Percentiles rank a stretch among this genome's conserved stretches.
Evolutionary conservation across 2,888 invertebrate genomes (phyloP).

Genomic region (Melanotus villosus): DNA sequence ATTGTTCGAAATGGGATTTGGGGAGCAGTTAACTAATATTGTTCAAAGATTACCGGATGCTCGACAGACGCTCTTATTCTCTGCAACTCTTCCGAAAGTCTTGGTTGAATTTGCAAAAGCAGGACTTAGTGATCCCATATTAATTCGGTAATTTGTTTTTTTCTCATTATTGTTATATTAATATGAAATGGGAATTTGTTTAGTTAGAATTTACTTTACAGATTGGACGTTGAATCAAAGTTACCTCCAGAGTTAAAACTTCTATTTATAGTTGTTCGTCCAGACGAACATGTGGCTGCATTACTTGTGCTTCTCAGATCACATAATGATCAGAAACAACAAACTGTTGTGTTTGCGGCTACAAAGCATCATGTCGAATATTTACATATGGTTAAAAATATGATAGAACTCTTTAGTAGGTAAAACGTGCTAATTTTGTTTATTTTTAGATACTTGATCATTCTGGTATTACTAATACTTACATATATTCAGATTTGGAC

Average conservation of each 20-base stretch:
- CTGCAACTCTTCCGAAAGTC: constrained; percentile 96
- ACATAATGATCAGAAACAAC: constrained; percentile 79
- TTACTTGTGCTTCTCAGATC: constrained; percentile 86
- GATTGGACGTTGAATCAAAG: constrained; percentile 96
- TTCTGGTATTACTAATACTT: constrained; percentile 87
- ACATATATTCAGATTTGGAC: constrained; percentile 95
- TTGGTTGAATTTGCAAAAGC: constrained; percentile 97
- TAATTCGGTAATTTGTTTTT: constrained; percentile 73
- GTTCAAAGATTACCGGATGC: constrained; percentile 83
- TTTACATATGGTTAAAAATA: constrained; percentile 82
- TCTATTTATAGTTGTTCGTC: constrained; percentile 86
- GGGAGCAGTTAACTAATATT: constrained; percentile 90
- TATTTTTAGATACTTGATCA: constrained; percentile 77
- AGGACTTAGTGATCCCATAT: constrained; percentile 89
- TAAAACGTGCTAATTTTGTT: no score
- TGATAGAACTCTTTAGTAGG: background rate
- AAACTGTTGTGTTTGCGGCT: constrained; percentile 96
- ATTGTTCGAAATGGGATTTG: constrained; percentile 98
- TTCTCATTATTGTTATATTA: no score
- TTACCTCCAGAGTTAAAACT: constrained; percentile 90
- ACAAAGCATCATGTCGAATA: constrained; percentile 99
- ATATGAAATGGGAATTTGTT: no score
- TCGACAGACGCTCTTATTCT: constrained; percentile 96
- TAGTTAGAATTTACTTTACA: no score
- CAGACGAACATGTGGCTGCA: constrained; percentile 91